Evolutionary conservation across 2,888 invertebrate species (phyloP).

Genomic region (Euplagia quadripunctaria): DNA sequence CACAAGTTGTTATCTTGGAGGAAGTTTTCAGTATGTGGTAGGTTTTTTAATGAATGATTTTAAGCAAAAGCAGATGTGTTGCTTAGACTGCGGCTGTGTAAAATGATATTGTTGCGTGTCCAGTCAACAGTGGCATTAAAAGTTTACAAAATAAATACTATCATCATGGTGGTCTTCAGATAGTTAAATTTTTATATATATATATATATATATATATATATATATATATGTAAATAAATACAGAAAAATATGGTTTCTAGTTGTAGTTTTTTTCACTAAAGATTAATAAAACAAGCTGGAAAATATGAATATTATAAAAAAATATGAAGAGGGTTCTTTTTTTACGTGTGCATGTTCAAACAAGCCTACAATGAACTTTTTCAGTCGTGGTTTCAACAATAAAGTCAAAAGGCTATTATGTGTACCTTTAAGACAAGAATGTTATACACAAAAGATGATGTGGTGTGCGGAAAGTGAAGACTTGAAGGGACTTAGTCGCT

Average conservation of each 20-base stretch:
- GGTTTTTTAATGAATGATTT: slow-evolving; percentile 23
- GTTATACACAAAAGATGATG: too few relatives aligned
- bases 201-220: too few relatives aligned
- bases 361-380: not conserved
- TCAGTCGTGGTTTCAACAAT: not conserved
- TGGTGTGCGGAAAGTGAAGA: too few relatives aligned
- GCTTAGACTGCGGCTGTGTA: slow-evolving; percentile 48
- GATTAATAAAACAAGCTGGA: too few relatives aligned
- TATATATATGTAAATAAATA: not conserved
- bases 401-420: not conserved
- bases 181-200: not conserved
- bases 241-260: too few relatives aligned
- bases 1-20: slow-evolving; percentile 28
- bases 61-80: slow-evolving; percentile 32
- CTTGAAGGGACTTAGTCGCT: not conserved
- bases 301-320: too few relatives aligned
- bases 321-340: too few relatives aligned
- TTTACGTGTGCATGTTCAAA: not conserved
- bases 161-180: slow-evolving; percentile 13
- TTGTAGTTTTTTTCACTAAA: too few relatives aligned
- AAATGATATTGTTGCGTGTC: slow-evolving; percentile 60
- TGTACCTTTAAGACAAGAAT: too few relatives aligned
- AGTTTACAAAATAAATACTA: slow-evolving; percentile 47
- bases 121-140: slow-evolving; percentile 51
- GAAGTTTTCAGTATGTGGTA: slow-evolving; percentile 25